Evolutionary conservation across 1,140 invertebrate species (phyloP), one percentile per base, ranked within the genome.

Genomic region (Bradysia coprophila): DNA sequence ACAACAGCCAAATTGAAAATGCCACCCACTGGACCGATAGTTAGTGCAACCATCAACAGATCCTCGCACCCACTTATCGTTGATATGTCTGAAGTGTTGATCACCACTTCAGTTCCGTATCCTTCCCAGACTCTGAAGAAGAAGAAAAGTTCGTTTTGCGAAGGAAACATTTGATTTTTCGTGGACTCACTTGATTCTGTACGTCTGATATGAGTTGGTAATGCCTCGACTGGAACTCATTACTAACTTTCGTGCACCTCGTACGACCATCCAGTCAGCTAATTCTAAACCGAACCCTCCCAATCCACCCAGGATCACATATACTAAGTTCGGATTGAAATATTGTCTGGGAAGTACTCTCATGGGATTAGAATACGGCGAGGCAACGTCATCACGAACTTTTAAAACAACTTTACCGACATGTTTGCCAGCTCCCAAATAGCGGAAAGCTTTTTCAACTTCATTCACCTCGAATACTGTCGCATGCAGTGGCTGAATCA

Each of bases 271-370:
- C 88, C 89, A 94, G 53, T 90, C 77, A 3, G 76, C 74, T 36
- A 95, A 55, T 57, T 95, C 90, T n/a, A 96, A 64, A 24, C 89
- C 90, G 57, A 96, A 90, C 2, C 88, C 87, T 22, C 87, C 89
- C 0, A 93, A 63, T 43, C 90, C 90, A 31, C 90, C 75, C 2
- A 69, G 62, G 1, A 79, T 65, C 0, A 78, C 52, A 47, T 74
- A 76, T 4, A 62, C 61, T 15, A 61, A 43, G 13, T 67, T 52
- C 1, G 56, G 54, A 10, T 61, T 54, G 43, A 68, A 70, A 41
- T 60, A 60, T 3, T 56, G 61, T 75, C 59, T 51, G 10, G 42
- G 50, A 9, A 53, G 22, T 6, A 51, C 55, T n/a, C 41, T 43
- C 5, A 61, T 50, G 10, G 57, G 56, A 32, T 56, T 16, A 2